Evolutionary conservation across 2,113 vertebrate species (phyloP).

Genomic region (Calidris pygmaea): DNA sequence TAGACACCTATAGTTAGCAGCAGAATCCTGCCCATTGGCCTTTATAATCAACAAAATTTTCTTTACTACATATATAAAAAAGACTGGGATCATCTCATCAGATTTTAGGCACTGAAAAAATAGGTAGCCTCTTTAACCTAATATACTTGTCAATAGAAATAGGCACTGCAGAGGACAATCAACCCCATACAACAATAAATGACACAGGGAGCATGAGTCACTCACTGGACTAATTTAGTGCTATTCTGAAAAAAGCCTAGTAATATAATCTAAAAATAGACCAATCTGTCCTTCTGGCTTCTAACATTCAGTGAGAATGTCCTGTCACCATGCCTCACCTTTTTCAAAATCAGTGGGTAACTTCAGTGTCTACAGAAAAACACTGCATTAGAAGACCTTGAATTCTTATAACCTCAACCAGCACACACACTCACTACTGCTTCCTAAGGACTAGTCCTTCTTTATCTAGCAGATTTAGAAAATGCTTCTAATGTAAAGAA

Average conservation of each 20-base stretch:
- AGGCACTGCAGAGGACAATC: background rate
- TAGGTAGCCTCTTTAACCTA: background rate
- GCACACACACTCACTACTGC: background rate
- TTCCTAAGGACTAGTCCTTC: background rate
- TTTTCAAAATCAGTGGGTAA: background rate
- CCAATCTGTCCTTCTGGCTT: background rate
- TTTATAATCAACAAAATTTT: background rate
- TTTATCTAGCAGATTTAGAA: background rate
- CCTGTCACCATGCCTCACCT: background rate
- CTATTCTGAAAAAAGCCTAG: background rate
- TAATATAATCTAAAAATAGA: background rate
- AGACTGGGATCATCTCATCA: accelerated
- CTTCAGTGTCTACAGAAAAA: background rate
- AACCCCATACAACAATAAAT: background rate
- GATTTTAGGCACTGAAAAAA: background rate
- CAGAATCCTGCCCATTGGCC: background rate
- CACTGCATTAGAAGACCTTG: background rate
- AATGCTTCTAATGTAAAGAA: background rate
- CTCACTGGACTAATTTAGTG: background rate
- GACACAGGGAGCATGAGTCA: background rate
- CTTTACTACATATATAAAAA: background rate
- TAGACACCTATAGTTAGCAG: background rate
- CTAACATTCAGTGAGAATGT: background rate
- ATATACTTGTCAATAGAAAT: background rate
- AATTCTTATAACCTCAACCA: background rate